phyloP scores from a whole-genome alignment of 2,113 vertebrate species.

The Heterocephalus glaber region DNA sequence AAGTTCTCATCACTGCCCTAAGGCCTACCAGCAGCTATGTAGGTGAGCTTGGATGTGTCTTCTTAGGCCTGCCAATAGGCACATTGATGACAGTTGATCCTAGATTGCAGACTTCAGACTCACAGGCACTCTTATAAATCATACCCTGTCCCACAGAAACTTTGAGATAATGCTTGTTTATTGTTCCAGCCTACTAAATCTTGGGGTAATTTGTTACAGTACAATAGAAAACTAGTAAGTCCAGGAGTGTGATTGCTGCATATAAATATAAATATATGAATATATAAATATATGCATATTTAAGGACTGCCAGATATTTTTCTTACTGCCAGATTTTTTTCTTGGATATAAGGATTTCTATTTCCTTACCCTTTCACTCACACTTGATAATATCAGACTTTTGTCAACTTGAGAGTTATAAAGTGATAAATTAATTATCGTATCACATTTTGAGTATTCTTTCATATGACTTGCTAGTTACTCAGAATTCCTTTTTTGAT shows the following conservation, averaged over 20 bases:
- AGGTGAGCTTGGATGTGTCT: not conserved
- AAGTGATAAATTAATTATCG: slow-evolving; percentile 21
- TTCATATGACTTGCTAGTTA: not conserved
- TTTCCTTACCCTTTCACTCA: not conserved
- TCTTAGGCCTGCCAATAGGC: not conserved
- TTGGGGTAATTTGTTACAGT: not conserved
- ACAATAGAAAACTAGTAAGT: not conserved
- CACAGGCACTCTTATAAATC: not conserved
- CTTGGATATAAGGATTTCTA: not conserved
- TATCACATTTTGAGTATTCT: not conserved
- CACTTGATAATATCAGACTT: slow-evolving; percentile 13
- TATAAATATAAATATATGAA: too few relatives aligned
- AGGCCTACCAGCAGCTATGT: not conserved
- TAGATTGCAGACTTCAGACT: not conserved
- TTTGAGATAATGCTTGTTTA: not conserved
- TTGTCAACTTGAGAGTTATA: not conserved
- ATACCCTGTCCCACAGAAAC: not conserved
- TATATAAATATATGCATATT: not conserved
- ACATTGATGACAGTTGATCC: not conserved
- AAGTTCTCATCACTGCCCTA: not conserved
- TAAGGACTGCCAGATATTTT: not conserved
- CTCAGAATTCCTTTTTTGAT: not conserved
- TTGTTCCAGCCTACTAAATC: not conserved
- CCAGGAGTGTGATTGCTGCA: not conserved
- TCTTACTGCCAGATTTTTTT: not conserved